Evolutionary conservation across 2,797 vertebrate species (phyloP).

Genomic region (Acrossocheilus wenchowensis): DNA sequence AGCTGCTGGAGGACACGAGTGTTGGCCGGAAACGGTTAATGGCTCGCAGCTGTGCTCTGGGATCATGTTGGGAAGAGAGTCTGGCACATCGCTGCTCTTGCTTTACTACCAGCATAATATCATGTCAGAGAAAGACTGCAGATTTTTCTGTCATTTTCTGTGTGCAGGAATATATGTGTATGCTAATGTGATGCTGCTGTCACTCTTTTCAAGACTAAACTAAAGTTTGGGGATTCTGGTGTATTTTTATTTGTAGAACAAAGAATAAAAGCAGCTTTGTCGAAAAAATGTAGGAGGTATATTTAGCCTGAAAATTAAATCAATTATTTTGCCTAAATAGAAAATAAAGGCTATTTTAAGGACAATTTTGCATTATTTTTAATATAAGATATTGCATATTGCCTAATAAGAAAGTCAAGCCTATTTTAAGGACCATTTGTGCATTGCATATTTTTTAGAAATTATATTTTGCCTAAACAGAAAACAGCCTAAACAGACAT

Average conservation of each 20-base stretch:
- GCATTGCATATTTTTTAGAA: too few species aligned
- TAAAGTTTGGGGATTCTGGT: not conserved
- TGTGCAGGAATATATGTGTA: not conserved
- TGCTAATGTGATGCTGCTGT: not conserved
- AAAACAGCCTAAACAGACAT: too few species aligned
- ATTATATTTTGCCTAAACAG: too few species aligned
- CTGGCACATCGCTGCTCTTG: not conserved
- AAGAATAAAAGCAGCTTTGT: not conserved
- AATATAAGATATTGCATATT: too few species aligned
- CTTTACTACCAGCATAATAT: not conserved
- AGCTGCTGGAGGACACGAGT: constrained; percentile 36
- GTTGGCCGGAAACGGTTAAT: constrained; percentile 35
- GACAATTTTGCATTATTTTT: too few species aligned
- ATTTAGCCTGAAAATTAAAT: too few species aligned
- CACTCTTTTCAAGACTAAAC: not conserved
- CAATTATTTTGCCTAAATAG: too few species aligned
- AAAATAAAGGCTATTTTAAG: too few species aligned
- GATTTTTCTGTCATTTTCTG: not conserved
- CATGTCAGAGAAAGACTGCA: not conserved
- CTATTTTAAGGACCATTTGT: too few species aligned
- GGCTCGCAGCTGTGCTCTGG: constrained; percentile 15
- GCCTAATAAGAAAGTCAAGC: too few species aligned
- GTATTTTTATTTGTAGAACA: not conserved
- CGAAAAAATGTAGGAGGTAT: too few species aligned
- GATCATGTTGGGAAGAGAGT: not conserved